Base-by-base conservation (phyloP, 1,140 invertebrate species). In the Lepidurus apus region DNA sequence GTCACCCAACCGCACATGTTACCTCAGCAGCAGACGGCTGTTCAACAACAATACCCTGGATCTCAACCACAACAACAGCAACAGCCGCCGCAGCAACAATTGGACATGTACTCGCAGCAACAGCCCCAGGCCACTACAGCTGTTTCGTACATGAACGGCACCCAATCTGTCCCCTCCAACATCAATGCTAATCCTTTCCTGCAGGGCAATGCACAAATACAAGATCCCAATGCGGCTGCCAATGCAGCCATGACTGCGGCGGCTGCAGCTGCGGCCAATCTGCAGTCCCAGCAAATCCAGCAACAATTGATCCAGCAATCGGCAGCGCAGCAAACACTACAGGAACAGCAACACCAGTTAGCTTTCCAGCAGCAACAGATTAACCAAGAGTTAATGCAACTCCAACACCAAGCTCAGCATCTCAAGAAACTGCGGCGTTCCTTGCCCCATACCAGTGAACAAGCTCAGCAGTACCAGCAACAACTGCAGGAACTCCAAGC, bases 321-420 rank as follows among this genome's bases (percentile, higher is more conserved):
- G 17, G 53, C 4, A 1, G 53, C 53, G 1, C 81, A 79, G 43
- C 81, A 81, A 34, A 45, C 77, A n/a, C 77, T 77, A 77, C 83
- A 78, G 79, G 85, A 85, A 44, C 85, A 86, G 53, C 85, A 87
- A 79, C 85, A 85, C 74, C 84, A 85, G 79, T 73, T 77, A 24
- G 42, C 80, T 7, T 74, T 73, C 74, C 74, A 76, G 21, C 74
- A 77, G 43, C 76, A 78, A 42, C 80, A 79, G 73, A 85, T 85
- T 84, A 85, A 86, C 81, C 85, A 86, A 80, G 84, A 85, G 78
- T 85, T 86, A 80, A 86, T 86, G 85, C 85, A 86, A 77, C 81
- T 86, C n/a, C 85, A 86, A 77, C 86, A 86, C 76, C 84, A 86
- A 80, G 83, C 83, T 75, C 85, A 86, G 80, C 85, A 86, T 79